These are phyloP conservation scores for Paramisgurnus dabryanus DNA, from an alignment of 2,113 vertebrate genomes.

Conservation along the genomic window DNA sequence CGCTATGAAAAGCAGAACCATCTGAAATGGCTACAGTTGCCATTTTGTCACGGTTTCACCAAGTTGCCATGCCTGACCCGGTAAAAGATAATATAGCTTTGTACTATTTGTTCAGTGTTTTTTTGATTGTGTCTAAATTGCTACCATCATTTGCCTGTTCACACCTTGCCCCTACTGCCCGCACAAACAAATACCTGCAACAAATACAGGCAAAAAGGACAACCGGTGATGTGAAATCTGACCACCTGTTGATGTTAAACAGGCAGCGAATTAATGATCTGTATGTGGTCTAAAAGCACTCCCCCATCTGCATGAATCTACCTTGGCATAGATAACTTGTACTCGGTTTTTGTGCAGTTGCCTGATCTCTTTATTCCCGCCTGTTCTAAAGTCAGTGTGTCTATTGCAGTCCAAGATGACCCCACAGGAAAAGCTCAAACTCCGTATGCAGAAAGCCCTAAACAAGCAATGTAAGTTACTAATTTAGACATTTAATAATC, in stretches of 20 bases:
- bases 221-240: background rate
- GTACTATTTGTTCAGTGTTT: background rate
- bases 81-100: background rate
- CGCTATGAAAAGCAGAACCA: background rate
- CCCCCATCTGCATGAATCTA: background rate
- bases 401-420: constrained; percentile 88
- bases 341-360: constrained; percentile 5
- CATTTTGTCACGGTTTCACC: constrained; percentile 21
- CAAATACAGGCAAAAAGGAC: background rate
- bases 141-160: constrained; percentile 2
- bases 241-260: background rate
- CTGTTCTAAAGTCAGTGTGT: constrained; percentile 65
- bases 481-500: background rate
- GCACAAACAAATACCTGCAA: background rate
- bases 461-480: constrained; percentile 87
- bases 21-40: constrained; percentile 9
- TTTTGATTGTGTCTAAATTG: background rate
- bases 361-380: constrained; percentile 6
- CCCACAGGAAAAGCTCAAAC: constrained; percentile 88
- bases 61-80: background rate
- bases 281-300: constrained; percentile 3
- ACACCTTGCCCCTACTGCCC: constrained; percentile 40
- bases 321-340: background rate
- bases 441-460: constrained; percentile 91
- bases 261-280: background rate